These are phyloP conservation scores for Acanthaster planci DNA, from an alignment of 35 echinoderm and acorn worm species.

Conservation along the genomic window DNA sequence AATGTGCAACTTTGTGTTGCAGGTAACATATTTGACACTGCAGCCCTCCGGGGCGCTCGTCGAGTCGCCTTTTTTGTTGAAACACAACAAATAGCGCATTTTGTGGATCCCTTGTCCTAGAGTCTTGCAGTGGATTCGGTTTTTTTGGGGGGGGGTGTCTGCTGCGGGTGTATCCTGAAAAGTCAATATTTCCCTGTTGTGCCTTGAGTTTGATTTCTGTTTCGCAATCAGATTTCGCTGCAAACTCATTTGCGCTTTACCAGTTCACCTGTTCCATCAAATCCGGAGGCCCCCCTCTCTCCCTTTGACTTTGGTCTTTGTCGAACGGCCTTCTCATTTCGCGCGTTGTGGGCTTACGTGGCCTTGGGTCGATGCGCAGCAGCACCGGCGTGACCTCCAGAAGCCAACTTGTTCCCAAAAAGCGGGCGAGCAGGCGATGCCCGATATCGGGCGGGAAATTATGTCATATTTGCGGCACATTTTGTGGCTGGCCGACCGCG, in stretches of 20 bases:
- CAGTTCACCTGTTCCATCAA: neutral
- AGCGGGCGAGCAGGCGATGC: neutral
- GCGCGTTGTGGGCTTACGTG: too few species aligned
- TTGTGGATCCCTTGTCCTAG: too few species aligned
- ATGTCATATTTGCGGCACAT: conserved; percentile 31
- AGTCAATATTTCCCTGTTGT: conserved; percentile 3
- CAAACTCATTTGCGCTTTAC: conserved; percentile 1
- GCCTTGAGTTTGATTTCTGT: neutral
- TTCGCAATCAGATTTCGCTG: neutral
- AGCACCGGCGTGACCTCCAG: neutral
- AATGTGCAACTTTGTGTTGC: too few species aligned
- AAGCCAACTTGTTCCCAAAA: conserved; percentile 13
- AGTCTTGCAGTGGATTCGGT: too few species aligned
- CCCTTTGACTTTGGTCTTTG: neutral
- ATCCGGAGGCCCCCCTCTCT: neutral
- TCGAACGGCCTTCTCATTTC: too few species aligned
- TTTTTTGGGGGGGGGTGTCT: too few species aligned
- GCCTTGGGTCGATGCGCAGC: too few species aligned
- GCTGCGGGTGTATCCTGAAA: neutral
- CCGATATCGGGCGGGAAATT: neutral
- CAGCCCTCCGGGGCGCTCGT: too few species aligned
- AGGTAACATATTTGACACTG: too few species aligned
- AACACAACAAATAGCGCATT: too few species aligned
- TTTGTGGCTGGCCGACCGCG: neutral
- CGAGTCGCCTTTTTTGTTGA: too few species aligned